These are phyloP conservation scores for Microcaecilia unicolor DNA, from an alignment of 2,797 vertebrate genomes.

Conservation along the genomic window DNA sequence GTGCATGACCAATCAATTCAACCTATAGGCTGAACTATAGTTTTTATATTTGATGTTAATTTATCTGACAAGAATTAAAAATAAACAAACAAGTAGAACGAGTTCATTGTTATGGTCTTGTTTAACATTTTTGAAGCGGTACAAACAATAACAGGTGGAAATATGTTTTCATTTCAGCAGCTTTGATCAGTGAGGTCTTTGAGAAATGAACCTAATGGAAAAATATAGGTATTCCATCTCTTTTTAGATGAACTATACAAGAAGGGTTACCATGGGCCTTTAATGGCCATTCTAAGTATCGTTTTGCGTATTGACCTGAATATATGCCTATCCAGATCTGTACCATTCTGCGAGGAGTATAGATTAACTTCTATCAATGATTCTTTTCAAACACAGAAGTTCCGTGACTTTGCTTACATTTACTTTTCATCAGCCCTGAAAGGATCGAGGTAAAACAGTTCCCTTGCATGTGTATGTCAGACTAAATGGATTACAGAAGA, in stretches of 20 bases:
- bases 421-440: constrained; percentile 59
- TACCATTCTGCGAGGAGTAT: constrained; percentile 24
- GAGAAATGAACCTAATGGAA: constrained; percentile 11
- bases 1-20: too few relatives aligned
- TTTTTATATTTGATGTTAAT: too few relatives aligned
- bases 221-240: constrained; percentile 12
- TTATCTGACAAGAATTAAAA: too few relatives aligned
- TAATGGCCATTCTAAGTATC: constrained; percentile 28
- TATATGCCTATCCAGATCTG: constrained; percentile 22
- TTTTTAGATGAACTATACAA: constrained; percentile 29
- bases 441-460: constrained; percentile 40
- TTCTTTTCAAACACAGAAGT: constrained; percentile 35
- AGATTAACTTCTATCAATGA: constrained; percentile 35
- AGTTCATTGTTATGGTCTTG: too few relatives aligned
- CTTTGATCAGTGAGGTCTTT: constrained; percentile 11
- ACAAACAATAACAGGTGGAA: not conserved
- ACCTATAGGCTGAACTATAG: too few relatives aligned
- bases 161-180: constrained; percentile 1
- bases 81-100: too few relatives aligned
- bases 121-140: not conserved
- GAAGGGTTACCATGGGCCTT: constrained; percentile 11
- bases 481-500: constrained; percentile 72
- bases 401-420: constrained; percentile 34
- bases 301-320: constrained; percentile 22
- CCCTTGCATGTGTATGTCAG: constrained; percentile 30